Base-by-base conservation (phyloP, 2,888 invertebrate species). In the Nomada ruficornis region DNA sequence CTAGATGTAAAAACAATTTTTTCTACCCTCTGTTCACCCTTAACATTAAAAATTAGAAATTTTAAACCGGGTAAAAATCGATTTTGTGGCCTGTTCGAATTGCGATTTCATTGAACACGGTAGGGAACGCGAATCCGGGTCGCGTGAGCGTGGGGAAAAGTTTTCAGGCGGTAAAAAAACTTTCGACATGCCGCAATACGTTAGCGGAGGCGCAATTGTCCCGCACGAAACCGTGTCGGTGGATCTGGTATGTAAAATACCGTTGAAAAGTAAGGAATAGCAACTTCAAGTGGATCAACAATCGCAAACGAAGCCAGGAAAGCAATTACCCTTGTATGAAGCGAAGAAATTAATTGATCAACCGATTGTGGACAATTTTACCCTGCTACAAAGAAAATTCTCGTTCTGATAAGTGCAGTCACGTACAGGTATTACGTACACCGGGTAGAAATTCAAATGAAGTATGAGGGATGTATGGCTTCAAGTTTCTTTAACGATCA, bases 141-240 rank as follows among this genome's bases (percentile, higher is more conserved):
- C 69, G 87, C 85, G 79, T 80, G 82, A 80, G 84, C 64, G 78
- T 74, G 71, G 74, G 60, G 62, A 69, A 73, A 87, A 87, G 83
- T 87, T 87, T 74, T 52, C 63, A 67, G 70, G 71, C 67, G 81
- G 75, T 84, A 1, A 47, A 63, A 79, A 82, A 87, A 87, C 79
- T 86, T 86, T 81, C 55, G 63, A 81, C 85, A 80, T 77, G 79
- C 77, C 70, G 80, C 78, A 65, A 57, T 77, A 77, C 64, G 52
- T 15, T 52, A 52, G 75, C 55, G 50, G 64, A 80, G 59, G 79
- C 65, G 79, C 79, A 74, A 87, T 80, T 77, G 77, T 87, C 85
- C 74, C 82, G 84, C 84, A 73, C 78, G 72, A 65, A 63, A 57
- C 47, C 36, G 60, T 67, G 67, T 29, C 62, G 57, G 15, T 69